These are phyloP conservation scores for Henricia sp. DNA, from an alignment of 53 echinoderm and acorn worm genomes.

Conservation along the genomic window DNA sequence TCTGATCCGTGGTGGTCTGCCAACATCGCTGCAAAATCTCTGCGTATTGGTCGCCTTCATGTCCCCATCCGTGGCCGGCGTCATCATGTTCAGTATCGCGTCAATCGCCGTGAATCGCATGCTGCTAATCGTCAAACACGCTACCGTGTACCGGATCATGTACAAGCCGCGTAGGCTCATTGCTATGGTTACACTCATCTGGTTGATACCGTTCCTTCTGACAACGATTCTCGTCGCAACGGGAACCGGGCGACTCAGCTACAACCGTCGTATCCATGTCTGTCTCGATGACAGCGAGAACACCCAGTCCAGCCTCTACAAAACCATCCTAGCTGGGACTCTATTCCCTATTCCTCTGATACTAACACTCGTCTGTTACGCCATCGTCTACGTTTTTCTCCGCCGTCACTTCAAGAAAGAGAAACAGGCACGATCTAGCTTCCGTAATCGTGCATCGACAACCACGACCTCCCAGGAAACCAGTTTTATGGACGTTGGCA, in stretches of 20 bases:
- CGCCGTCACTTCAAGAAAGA: slow-evolving; percentile 41
- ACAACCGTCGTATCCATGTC: slow-evolving; percentile 9
- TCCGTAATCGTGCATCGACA: neutral
- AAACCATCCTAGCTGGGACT: slow-evolving; percentile 11
- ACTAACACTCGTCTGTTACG: slow-evolving; percentile 23
- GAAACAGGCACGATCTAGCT: neutral
- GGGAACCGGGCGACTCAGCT: slow-evolving; percentile 14
- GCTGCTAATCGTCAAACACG: slow-evolving; percentile 32
- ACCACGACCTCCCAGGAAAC: slow-evolving; percentile 22
- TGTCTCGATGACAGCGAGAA: slow-evolving; percentile 33
- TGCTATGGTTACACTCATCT: slow-evolving; percentile 14
- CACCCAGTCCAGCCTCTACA: neutral
- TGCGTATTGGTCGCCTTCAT: slow-evolving; percentile 10
- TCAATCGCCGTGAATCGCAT: slow-evolving; percentile 39
- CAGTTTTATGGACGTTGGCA: neutral
- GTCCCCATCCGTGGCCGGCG: slow-evolving; percentile 7
- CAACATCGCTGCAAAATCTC: slow-evolving; percentile 8
- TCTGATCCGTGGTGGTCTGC: slow-evolving; percentile 12
- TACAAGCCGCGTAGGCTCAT: slow-evolving; percentile 8
- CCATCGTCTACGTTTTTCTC: slow-evolving; percentile 28
- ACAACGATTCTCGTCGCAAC: neutral
- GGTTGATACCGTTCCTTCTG: slow-evolving; percentile 4
- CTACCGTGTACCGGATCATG: slow-evolving; percentile 10
- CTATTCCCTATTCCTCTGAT: slow-evolving; percentile 20
- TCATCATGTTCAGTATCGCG: slow-evolving; percentile 34